Conservation (phyloP, 2,113 vertebrate genomes). For the Cervus canadensis region DNA sequence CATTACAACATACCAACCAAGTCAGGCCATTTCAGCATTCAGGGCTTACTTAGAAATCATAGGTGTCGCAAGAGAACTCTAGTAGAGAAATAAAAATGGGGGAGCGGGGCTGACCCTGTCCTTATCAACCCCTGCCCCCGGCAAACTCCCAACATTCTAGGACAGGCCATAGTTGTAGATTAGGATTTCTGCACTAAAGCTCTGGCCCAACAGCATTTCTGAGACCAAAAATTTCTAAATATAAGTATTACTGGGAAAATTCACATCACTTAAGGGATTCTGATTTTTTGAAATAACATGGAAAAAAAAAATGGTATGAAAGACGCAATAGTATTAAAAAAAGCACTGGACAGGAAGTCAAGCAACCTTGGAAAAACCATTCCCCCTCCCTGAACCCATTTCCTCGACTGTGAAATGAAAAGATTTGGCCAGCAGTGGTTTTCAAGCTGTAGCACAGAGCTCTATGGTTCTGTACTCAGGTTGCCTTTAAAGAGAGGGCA, state of each 20-base stretch:
- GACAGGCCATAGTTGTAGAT: not conserved
- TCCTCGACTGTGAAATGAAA: not conserved
- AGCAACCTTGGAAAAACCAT: not conserved
- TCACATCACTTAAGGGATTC: not conserved
- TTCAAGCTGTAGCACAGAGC: not conserved
- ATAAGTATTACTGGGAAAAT: not conserved
- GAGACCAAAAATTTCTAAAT: not conserved
- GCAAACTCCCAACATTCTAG: not conserved
- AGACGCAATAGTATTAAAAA: not conserved
- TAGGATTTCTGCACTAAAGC: not conserved
- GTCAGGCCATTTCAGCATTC: not conserved
- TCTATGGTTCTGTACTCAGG: not conserved
- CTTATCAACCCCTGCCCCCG: not conserved
- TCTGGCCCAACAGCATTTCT: not conserved
- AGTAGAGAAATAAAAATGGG: not conserved
- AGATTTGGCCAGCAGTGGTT: not conserved
- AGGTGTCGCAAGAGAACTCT: not conserved
- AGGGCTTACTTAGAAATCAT: not conserved
- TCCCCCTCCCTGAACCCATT: not conserved
- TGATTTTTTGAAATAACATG: constrained; percentile 27
- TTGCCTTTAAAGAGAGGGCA: not conserved
- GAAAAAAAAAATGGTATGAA: not conserved
- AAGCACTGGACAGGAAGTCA: not conserved
- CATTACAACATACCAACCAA: not conserved
- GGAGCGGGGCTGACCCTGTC: not conserved